Evolutionary conservation across 1,140 invertebrate species (phyloP).

Genomic region (Harpegnathos saltator): DNA sequence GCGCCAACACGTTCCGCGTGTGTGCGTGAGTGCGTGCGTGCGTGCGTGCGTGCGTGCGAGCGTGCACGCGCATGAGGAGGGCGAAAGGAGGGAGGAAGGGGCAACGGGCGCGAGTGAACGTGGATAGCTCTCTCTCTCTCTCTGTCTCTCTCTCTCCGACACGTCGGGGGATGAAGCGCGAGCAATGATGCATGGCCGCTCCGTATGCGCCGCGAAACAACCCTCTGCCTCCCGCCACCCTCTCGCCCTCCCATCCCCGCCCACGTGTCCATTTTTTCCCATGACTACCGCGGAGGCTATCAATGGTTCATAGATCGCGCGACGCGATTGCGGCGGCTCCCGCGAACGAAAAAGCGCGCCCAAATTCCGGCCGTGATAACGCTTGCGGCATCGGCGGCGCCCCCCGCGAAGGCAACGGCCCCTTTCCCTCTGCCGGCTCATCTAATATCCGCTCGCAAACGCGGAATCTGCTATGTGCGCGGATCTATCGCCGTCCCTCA

Average conservation of each 20-base stretch:
- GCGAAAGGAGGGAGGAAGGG: no score
- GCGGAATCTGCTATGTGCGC: constrained; percentile 63
- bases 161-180: constrained; percentile 68
- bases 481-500: constrained; percentile 32
- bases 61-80: no score
- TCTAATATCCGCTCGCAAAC: constrained; percentile 66
- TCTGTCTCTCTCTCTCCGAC: constrained; percentile 30
- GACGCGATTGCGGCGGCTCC: constrained; percentile 49
- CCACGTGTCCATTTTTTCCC: constrained; percentile 59
- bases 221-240: no score
- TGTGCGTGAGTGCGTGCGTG: background rate
- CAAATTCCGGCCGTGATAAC: constrained; percentile 67
- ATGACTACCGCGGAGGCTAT: constrained; percentile 68
- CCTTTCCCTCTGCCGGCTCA: no score
- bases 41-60: background rate
- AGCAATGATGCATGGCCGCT: constrained; percentile 72
- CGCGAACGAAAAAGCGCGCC: constrained; percentile 67
- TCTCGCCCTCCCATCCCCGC: constrained; percentile 32
- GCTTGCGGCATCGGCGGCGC: constrained; percentile 55
- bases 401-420: constrained; percentile 18
- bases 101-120: background rate
- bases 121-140: constrained; percentile 34
- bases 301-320: constrained; percentile 76
- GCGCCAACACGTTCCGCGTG: constrained; percentile 69
- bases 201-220: constrained; percentile 72